Conservation (phyloP, 30 jellyfish, hydroid and myxozoan genomes). For the Sanderia malayensis region DNA sequence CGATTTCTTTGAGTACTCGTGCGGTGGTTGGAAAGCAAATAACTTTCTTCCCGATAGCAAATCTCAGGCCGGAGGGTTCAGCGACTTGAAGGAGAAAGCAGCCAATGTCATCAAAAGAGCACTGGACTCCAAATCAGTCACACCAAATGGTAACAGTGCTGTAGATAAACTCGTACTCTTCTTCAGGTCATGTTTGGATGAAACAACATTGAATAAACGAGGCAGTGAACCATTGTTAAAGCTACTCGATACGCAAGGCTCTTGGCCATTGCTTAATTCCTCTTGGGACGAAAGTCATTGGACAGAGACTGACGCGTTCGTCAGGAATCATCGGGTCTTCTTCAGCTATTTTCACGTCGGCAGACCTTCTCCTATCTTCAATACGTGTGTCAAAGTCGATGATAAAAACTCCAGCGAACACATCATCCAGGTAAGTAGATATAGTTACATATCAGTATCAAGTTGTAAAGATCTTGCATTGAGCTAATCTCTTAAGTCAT, state of each 20-base stretch:
- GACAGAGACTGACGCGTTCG: conserved; percentile 34
- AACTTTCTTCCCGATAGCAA: conserved; percentile 48
- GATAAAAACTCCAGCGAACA: conserved; percentile 48
- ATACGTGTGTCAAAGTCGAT: conserved; percentile 62
- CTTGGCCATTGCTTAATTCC: conserved; percentile 55
- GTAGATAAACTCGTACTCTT: conserved; percentile 8
- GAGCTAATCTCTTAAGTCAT: too few relatives aligned
- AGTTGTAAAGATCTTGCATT: too few relatives aligned
- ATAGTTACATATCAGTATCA: too few relatives aligned
- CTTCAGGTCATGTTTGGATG: conserved; percentile 41
- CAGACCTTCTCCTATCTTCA: conserved; percentile 63
- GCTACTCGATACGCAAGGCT: conserved; percentile 25
- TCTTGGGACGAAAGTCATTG: conserved; percentile 46
- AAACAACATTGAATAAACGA: neutral
- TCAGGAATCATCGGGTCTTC: conserved; percentile 14
- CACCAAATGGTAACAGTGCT: conserved; percentile 18
- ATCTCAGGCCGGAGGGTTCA: conserved; percentile 42
- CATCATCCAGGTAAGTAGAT: conserved; percentile 40
- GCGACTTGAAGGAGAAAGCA: conserved; percentile 12
- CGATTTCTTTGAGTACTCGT: conserved; percentile 54
- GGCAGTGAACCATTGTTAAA: conserved; percentile 41
- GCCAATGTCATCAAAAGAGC: conserved; percentile 43
- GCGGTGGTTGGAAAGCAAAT: conserved; percentile 62
- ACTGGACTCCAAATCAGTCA: neutral
- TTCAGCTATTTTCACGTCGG: conserved; percentile 52